Conservation (phyloP, 2,888 invertebrate species). For the Ganaspis brasiliensis region DNA sequence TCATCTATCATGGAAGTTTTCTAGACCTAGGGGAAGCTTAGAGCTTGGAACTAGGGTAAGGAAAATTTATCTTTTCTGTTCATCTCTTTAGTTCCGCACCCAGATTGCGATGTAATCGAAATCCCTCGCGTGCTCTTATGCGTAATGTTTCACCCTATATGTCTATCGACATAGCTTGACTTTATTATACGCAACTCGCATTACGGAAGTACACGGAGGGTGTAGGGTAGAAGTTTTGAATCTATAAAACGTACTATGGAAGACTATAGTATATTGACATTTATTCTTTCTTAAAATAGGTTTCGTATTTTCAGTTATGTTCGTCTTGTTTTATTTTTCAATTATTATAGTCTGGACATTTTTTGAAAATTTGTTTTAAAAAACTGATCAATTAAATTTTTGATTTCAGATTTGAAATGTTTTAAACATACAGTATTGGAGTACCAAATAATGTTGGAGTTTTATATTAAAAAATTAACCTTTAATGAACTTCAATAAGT, state of each 20-base stretch:
- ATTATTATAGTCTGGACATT: no score
- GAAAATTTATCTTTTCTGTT: conserved; percentile 15
- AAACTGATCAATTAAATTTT: no score
- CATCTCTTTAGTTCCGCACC: conserved; percentile 12
- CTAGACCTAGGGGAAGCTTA: conserved; percentile 6
- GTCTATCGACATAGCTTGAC: conserved; percentile 5
- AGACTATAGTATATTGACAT: no score
- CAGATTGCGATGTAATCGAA: conserved; percentile 8
- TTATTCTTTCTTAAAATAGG: no score
- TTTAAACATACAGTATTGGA: no score
- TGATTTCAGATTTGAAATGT: no score
- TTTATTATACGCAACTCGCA: conserved; percentile 16
- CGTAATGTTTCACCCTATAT: conserved; percentile 13
- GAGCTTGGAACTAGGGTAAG: background rate
- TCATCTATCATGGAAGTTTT: conserved; percentile 7
- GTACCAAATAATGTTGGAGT: no score
- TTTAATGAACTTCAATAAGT: no score
- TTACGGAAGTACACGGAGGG: background rate
- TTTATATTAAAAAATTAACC: no score
- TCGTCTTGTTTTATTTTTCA: no score
- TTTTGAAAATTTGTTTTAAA: no score
- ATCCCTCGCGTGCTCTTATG: background rate
- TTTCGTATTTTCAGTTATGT: no score
- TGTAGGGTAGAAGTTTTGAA: background rate
- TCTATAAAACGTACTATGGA: background rate